Conservation (phyloP, 2,888 invertebrate species). For the Prosopocoilus inquinatus region DNA sequence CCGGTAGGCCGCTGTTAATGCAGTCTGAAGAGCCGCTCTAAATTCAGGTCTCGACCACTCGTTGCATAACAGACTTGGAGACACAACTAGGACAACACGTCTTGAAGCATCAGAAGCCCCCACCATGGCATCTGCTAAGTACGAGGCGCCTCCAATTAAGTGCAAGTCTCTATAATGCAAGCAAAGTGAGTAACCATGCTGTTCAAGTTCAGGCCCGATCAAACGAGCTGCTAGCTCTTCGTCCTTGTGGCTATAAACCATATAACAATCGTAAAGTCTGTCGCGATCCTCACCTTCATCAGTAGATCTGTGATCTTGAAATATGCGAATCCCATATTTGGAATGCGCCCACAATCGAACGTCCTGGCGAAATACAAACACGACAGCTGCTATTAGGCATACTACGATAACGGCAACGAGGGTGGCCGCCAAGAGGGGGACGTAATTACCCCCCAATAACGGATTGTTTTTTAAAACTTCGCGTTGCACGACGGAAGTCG, state of each 20-base stretch:
- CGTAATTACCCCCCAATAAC: conserved; percentile 68
- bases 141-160: conserved; percentile 61
- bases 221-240: conserved; percentile 68
- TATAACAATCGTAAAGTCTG: conserved; percentile 76
- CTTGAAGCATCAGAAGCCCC: conserved; percentile 64
- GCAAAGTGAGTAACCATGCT: conserved; percentile 65
- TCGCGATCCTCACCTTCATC: conserved; percentile 51
- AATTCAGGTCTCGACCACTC: conserved; percentile 84
- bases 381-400: conserved; percentile 65
- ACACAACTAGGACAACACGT: conserved; percentile 76
- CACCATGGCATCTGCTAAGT: conserved; percentile 61
- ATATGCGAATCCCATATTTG: conserved; percentile 72
- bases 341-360: conserved; percentile 78
- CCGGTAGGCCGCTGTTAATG: conserved; percentile 66
- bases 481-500: conserved; percentile 55
- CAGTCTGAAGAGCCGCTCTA: conserved; percentile 75
- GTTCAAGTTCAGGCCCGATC: conserved; percentile 73
- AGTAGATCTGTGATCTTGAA: conserved; percentile 60
- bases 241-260: conserved; percentile 82
- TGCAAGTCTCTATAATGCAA: conserved; percentile 66
- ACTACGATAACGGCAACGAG: conserved; percentile 69
- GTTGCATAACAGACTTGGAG: conserved; percentile 75
- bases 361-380: conserved; percentile 74
- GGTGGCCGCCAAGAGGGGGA: conserved; percentile 71
- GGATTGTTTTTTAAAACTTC: conserved; percentile 61